Conservation (phyloP, 2,888 invertebrate species). For the Stenurella melanura region DNA sequence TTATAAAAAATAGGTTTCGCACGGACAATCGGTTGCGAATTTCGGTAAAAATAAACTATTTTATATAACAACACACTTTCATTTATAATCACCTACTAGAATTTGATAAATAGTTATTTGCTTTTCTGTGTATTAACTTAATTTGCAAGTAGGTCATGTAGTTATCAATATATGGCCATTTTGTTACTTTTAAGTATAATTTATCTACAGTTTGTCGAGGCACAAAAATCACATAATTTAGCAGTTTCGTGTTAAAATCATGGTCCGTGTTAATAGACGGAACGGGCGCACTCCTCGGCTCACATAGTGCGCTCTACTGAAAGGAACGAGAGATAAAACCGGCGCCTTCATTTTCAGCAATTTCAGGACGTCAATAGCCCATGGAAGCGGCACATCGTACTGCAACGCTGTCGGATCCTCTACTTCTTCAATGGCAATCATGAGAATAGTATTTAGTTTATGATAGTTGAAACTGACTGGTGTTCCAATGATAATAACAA, state of each 20-base stretch:
- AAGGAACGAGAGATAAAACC: conserved; percentile 1
- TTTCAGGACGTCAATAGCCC: conserved; percentile 24
- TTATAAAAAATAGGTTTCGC: conserved; percentile 30
- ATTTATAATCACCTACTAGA: not conserved
- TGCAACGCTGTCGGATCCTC: not conserved
- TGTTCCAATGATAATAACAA: not conserved
- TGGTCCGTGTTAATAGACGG: conserved; percentile 1
- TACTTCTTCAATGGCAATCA: not conserved
- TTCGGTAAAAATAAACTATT: conserved; percentile 8
- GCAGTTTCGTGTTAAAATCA: not conserved
- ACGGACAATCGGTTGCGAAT: not conserved
- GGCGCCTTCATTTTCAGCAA: conserved; percentile 41
- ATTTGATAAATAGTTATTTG: conserved; percentile 3
- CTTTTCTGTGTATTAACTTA: not conserved
- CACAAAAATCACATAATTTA: conserved; percentile 37
- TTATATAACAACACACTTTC: not conserved
- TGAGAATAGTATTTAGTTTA: not conserved
- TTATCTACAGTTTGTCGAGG: conserved; percentile 9
- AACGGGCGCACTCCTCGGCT: conserved; percentile 12
- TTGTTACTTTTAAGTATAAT: not conserved
- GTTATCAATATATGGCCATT: not conserved
- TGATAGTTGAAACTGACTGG: not conserved
- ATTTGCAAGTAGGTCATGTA: not conserved
- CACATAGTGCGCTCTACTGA: conserved; percentile 36
- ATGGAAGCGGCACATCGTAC: conserved; percentile 35